Evolutionary conservation across 2,113 vertebrate species (phyloP).

Genomic region (Phycodurus eques): DNA sequence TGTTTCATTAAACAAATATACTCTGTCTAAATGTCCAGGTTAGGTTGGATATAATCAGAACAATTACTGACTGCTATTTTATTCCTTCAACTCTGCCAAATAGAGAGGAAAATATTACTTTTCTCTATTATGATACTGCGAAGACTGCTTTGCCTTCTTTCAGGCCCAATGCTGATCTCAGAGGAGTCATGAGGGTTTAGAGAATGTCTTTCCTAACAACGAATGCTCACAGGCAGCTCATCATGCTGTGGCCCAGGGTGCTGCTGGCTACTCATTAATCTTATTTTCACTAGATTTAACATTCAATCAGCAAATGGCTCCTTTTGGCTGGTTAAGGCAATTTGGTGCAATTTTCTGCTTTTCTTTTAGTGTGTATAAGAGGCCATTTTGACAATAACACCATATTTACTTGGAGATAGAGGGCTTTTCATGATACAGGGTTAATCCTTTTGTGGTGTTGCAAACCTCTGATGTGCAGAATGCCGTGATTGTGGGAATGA

Average conservation of each 20-base stretch:
- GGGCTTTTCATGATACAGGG: conserved; percentile 26
- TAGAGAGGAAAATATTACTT: conserved; percentile 7
- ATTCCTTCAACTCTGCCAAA: conserved; percentile 1
- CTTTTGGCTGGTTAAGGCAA: conserved; percentile 67
- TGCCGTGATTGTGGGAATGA: conserved; percentile 3
- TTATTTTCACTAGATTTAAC: conserved; percentile 72
- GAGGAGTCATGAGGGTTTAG: conserved; percentile 49
- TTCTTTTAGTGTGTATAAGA: conserved; percentile 50
- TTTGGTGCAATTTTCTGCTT: conserved; percentile 64
- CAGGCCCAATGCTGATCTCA: conserved; percentile 36
- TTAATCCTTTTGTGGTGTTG: conserved; percentile 23
- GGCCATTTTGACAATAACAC: conserved; percentile 49
- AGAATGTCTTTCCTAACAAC: conserved; percentile 55
- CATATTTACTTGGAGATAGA: conserved; percentile 57
- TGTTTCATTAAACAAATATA: conserved; percentile 1
- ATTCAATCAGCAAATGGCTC: conserved; percentile 66
- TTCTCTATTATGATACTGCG: conserved; percentile 14
- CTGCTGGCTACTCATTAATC: conserved; percentile 64
- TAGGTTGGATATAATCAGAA: background rate
- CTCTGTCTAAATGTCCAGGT: background rate
- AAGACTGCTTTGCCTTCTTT: conserved; percentile 31
- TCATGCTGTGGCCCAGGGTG: conserved; percentile 47
- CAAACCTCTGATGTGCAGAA: conserved; percentile 26
- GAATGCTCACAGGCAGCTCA: conserved; percentile 38
- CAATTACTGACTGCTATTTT: conserved; percentile 7